Percentiles rank a stretch among this genome's conserved stretches.
These are phyloP conservation scores for Cosmia pyralina DNA, from an alignment of 2,888 invertebrate species.

Conservation along the genomic window DNA sequence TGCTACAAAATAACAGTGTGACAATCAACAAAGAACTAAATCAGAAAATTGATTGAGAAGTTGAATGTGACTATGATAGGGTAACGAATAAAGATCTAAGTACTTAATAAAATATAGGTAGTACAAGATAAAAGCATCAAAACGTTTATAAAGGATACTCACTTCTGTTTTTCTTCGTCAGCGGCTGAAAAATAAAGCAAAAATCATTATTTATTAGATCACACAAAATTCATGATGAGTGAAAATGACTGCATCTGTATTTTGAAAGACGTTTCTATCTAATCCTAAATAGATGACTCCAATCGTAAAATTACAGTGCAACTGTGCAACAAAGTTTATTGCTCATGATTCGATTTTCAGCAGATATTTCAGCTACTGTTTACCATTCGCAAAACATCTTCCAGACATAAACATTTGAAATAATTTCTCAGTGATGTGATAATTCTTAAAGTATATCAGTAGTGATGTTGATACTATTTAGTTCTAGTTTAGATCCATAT, in stretches of 20 bases:
- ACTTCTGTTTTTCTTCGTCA: constrained; percentile 98
- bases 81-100: not conserved
- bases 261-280: constrained; percentile 5
- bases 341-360: constrained; percentile 19
- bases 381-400: constrained; percentile 73
- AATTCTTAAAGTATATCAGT: constrained; percentile 71
- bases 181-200: constrained; percentile 94
- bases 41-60: not conserved
- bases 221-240: not conserved
- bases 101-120: too few relatives aligned
- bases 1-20: not conserved
- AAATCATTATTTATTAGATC: constrained; percentile 6
- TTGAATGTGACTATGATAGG: too few relatives aligned
- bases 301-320: constrained; percentile 45
- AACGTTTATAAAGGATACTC: constrained; percentile 86
- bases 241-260: not conserved
- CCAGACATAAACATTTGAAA: constrained; percentile 77
- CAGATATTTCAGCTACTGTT: constrained; percentile 64
- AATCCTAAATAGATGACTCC: constrained; percentile 13
- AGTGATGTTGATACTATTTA: constrained; percentile 1
- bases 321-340: constrained; percentile 44
- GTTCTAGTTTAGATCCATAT: constrained; percentile 1
- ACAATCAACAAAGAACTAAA: not conserved
- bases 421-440: constrained; percentile 67
- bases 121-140: not conserved